Base-by-base conservation (phyloP, 2,113 vertebrate genomes). In the Tursiops truncatus region DNA sequence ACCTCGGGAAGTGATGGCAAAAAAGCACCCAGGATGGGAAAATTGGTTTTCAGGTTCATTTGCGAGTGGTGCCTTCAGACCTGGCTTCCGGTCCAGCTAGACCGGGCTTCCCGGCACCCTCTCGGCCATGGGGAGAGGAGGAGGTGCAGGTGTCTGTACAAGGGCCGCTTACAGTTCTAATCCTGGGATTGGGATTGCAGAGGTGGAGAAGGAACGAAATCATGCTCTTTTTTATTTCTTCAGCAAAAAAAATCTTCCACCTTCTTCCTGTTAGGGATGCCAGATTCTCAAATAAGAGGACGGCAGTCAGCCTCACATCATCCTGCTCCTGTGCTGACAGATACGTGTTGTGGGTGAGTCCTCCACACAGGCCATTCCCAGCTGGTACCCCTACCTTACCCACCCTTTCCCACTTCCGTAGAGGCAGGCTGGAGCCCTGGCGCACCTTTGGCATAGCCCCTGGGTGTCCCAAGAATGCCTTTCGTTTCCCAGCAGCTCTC, bases 151-250 rank as follows among this genome's bases (percentile, higher is more conserved):
- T 23, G 5, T 73, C 11, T 63, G 25, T 11, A 17, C 15, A 0
- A 7, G 44, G 33, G 6, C 33, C 77, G 97, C 98, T 98, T 93
- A 98, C 98, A 81, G 81, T 44, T 77, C 94, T 90, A 65, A 97
- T 97, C 68, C 96, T 97, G 92, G 98, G 97, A 23, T 98, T 98
- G 77, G 96, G 96, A 56, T 98, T 97, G 97, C 98, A 98, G 91
- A 98, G 97, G 76, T 98, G 98, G 38, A 98, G 97, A 88, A 98
- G 96, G 81, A 98, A 98, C 33, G 98, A 97, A 84, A 96, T 97
- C 95, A 98, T 92, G 96, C 97, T 97, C 96, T 97, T 98, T 95
- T 98, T 98, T 25, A 97, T 97, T 96, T 98, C 98, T 73, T 98
- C 98, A 6, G 83, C 90, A 83, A 98, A 98, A 89, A 98, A 98